Percentiles rank a stretch among this genome's conserved stretches.
phyloP scores from a whole-genome alignment of 2,113 vertebrate genomes.

The Saccopteryx leptura region DNA sequence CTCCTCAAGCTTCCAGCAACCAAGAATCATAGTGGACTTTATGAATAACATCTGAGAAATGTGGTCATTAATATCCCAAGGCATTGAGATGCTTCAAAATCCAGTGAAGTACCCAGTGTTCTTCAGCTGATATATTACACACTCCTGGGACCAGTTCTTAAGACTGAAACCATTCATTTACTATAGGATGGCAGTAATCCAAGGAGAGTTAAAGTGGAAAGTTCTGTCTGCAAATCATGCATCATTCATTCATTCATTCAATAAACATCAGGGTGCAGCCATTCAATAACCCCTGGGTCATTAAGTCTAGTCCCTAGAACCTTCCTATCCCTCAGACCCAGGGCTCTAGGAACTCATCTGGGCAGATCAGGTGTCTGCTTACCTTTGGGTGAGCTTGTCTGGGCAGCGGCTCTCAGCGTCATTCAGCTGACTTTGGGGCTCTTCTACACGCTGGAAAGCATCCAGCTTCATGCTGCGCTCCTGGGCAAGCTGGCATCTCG shows the following conservation, averaged over 20 bases:
- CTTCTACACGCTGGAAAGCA: constrained; percentile 88
- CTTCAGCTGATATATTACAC: not conserved
- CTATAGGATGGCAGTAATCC: not conserved
- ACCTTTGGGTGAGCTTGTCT: constrained; percentile 80
- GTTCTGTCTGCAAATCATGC: not conserved
- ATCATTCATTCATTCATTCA: not conserved
- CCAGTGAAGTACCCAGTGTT: not conserved
- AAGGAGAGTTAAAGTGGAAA: not conserved
- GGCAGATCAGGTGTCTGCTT: not conserved
- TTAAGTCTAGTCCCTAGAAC: not conserved
- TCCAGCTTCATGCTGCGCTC: constrained; percentile 88
- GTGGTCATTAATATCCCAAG: not conserved
- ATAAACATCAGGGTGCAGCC: not conserved
- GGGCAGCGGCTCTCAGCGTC: constrained; percentile 74
- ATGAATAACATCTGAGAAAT: constrained; percentile 12
- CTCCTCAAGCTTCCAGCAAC: not conserved
- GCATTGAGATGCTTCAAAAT: not conserved
- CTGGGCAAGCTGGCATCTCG: constrained; percentile 86
- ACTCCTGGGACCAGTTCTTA: not conserved
- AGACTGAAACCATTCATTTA: not conserved
- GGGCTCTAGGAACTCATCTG: not conserved
- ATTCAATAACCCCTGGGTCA: not conserved
- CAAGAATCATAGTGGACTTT: not conserved
- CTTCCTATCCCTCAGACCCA: not conserved
- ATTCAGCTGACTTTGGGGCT: constrained; percentile 87